A percentile compares a stretch with the other conserved stretches of the same genome.
Conservation (phyloP, 2,888 invertebrate genomes). For the Synergus itoensis region DNA sequence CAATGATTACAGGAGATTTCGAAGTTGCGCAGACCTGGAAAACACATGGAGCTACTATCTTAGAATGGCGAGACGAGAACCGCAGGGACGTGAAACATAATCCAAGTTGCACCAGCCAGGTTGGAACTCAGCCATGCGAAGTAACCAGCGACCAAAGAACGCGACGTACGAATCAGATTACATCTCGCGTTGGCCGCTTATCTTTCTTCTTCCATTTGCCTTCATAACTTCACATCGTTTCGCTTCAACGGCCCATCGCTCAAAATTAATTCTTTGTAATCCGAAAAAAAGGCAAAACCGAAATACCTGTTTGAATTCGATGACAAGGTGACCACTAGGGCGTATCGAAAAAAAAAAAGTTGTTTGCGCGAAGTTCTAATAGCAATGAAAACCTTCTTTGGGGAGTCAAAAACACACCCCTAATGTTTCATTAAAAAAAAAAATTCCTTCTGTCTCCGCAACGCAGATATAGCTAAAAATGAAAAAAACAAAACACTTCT, state of each 20-base stretch:
- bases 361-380: too few species aligned
- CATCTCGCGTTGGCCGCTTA: constrained; percentile 75
- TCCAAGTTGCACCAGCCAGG: constrained; percentile 76
- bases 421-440: too few species aligned
- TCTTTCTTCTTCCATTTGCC: constrained; percentile 73
- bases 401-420: too few species aligned
- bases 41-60: constrained; percentile 33
- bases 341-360: too few species aligned
- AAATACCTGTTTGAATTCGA: neutral
- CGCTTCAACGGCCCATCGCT: constrained; percentile 56
- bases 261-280: constrained; percentile 68
- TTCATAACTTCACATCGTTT: constrained; percentile 65
- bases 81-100: constrained; percentile 77
- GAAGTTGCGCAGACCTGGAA: constrained; percentile 1
- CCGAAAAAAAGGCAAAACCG: neutral
- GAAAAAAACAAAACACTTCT: too few species aligned
- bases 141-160: constrained; percentile 72
- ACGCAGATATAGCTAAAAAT: too few species aligned
- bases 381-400: too few species aligned
- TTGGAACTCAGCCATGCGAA: constrained; percentile 75
- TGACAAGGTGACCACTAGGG: neutral
- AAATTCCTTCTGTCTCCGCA: too few species aligned
- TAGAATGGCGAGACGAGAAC: constrained; percentile 73
- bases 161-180: constrained; percentile 77
- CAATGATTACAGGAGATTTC: neutral